These are phyloP conservation scores for Dermolepida albohirtum DNA, from an alignment of 2,888 invertebrate genomes.

Conservation along the genomic window DNA sequence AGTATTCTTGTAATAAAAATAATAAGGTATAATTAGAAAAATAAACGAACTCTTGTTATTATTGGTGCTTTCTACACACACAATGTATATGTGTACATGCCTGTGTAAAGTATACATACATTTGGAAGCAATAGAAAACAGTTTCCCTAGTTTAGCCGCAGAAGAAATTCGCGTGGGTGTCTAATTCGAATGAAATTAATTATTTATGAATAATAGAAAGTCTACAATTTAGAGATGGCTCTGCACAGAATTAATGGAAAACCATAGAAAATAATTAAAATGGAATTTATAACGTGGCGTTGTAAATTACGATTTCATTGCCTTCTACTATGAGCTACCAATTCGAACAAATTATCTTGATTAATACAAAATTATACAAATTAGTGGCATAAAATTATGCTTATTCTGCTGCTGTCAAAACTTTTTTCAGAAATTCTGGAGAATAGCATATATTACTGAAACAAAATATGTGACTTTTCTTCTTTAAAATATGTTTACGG, in stretches of 20 bases:
- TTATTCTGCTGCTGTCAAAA: not conserved
- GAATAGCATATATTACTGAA: no score
- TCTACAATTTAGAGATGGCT: slow-evolving; percentile 27
- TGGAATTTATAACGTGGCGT: slow-evolving; percentile 33
- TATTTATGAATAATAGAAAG: slow-evolving; percentile 38
- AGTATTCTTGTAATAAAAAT: no score
- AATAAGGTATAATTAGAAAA: no score
- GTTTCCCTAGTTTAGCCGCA: slow-evolving; percentile 9
- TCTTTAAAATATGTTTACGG: no score
- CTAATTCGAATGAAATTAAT: slow-evolving; percentile 37
- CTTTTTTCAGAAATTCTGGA: no score
- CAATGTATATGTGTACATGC: no score
- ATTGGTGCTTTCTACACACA: slow-evolving; percentile 8
- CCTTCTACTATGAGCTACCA: slow-evolving; percentile 33
- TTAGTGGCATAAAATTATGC: slow-evolving; percentile 31
- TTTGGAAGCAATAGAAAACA: slow-evolving; percentile 4
- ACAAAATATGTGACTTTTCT: no score
- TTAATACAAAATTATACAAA: slow-evolving; percentile 39
- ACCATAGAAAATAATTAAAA: slow-evolving; percentile 33
- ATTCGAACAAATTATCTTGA: slow-evolving; percentile 41
- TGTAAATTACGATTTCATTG: slow-evolving; percentile 34
- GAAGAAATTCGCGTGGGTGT: slow-evolving; percentile 32
- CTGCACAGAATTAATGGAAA: slow-evolving; percentile 19
- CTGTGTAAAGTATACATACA: no score
- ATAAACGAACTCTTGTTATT: no score